Conservation (phyloP, 2,888 invertebrate genomes). For the Gastracanthus pulcherrimus region DNA sequence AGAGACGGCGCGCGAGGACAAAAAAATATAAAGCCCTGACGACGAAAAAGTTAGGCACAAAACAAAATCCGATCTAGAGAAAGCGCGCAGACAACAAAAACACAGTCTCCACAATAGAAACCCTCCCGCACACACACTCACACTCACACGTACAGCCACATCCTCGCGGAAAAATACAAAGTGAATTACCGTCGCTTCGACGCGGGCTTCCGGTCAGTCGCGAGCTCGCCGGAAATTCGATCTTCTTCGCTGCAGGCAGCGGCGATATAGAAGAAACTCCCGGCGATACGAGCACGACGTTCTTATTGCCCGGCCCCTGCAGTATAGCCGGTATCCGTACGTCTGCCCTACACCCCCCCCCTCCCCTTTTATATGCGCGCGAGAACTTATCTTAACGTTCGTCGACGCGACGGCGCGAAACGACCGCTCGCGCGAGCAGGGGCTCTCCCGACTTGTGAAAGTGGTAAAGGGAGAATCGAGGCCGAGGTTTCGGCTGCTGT, state of each 20-base stretch:
- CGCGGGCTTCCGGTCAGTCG: not conserved
- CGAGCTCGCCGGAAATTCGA: slow-evolving; percentile 37
- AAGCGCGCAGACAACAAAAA: not conserved
- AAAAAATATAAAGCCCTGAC: not conserved
- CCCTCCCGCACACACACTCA: not conserved
- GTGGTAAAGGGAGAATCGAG: too few relatives aligned
- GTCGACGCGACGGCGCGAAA: too few relatives aligned
- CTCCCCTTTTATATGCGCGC: not conserved
- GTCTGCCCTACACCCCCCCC: too few relatives aligned
- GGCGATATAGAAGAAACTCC: not conserved
- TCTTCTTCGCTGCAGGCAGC: not conserved
- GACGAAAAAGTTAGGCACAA: not conserved
- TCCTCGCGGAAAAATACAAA: slow-evolving; percentile 28
- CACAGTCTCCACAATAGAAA: not conserved
- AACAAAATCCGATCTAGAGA: not conserved
- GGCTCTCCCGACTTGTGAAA: too few relatives aligned
- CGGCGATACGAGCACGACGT: not conserved
- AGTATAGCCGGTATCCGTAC: not conserved
- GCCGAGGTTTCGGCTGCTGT: not conserved
- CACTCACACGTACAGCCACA: not conserved
- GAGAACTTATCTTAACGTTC: not conserved
- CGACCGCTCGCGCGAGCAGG: not conserved
- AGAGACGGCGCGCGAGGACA: not conserved
- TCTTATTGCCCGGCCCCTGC: slow-evolving; percentile 4
- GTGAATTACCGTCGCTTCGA: slow-evolving; percentile 36